A percentile compares a stretch with the other conserved stretches of the same genome.
phyloP scores from a whole-genome alignment of 2,888 invertebrate genomes.

The Argyra leucocephala region DNA sequence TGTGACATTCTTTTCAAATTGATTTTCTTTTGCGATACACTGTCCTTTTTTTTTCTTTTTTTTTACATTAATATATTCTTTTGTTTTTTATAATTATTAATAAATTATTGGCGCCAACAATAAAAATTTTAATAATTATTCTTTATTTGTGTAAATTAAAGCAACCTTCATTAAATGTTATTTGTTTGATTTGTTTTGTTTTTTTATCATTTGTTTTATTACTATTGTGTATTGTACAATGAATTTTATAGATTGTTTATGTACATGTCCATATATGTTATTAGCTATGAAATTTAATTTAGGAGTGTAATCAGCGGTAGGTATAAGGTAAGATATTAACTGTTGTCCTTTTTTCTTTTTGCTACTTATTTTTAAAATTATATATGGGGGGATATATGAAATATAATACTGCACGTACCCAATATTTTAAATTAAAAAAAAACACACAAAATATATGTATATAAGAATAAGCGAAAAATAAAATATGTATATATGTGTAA shows the following conservation, averaged over 20 bases:
- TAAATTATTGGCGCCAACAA: conserved; percentile 6
- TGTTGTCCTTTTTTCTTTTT: neutral
- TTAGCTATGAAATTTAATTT: neutral
- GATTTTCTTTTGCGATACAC: too few species aligned
- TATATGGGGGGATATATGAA: neutral
- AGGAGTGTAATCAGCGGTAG: neutral
- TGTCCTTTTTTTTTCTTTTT: neutral
- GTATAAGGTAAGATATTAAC: neutral
- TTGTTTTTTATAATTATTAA: neutral
- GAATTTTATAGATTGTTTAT: neutral
- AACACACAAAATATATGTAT: neutral
- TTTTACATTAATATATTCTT: too few species aligned
- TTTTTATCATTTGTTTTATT: neutral
- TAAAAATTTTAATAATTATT: conserved; percentile 5
- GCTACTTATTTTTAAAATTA: neutral
- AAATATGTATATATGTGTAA: neutral
- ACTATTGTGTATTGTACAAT: neutral
- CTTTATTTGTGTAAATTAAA: conserved; percentile 6
- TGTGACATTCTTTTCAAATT: neutral
- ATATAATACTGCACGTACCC: neutral
- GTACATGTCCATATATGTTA: neutral
- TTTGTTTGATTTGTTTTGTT: neutral
- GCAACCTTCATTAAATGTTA: neutral
- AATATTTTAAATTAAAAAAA: neutral
- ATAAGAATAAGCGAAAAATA: neutral